Conservation (phyloP, 2,797 vertebrate genomes). For the Hypotaenidia okinawae region DNA sequence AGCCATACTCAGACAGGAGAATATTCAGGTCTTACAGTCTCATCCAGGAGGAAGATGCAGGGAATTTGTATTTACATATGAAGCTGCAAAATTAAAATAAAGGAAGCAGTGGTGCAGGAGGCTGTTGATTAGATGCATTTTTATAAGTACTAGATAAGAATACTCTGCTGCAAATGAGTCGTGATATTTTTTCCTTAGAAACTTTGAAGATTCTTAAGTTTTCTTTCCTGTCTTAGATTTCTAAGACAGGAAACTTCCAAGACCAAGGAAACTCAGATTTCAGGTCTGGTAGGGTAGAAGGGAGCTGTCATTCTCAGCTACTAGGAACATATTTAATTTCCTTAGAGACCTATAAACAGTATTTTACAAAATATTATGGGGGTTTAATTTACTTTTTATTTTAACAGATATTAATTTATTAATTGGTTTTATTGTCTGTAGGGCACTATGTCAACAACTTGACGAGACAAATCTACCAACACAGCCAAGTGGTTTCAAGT, state of each 20-base stretch:
- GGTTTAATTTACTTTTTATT: not conserved
- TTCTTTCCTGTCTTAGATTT: not conserved
- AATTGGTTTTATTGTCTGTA: not conserved
- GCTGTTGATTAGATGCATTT: not conserved
- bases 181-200: not conserved
- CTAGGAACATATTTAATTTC: not conserved
- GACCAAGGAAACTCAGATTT: not conserved
- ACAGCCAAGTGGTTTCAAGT: not conserved
- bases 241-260: not conserved
- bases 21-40: not conserved
- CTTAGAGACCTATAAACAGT: not conserved
- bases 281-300: not conserved
- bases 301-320: not conserved
- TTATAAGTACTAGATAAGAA: not conserved
- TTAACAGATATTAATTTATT: not conserved
- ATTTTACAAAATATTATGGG: not conserved
- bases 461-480: not conserved
- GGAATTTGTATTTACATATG: not conserved
- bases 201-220: not conserved
- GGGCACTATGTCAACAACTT: not conserved
- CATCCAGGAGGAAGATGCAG: not conserved
- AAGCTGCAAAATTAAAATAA: not conserved
- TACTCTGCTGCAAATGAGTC: not conserved
- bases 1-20: not conserved
- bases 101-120: not conserved